phyloP scores from a whole-genome alignment of 2,113 vertebrate species.

The Pimephales promelas region DNA sequence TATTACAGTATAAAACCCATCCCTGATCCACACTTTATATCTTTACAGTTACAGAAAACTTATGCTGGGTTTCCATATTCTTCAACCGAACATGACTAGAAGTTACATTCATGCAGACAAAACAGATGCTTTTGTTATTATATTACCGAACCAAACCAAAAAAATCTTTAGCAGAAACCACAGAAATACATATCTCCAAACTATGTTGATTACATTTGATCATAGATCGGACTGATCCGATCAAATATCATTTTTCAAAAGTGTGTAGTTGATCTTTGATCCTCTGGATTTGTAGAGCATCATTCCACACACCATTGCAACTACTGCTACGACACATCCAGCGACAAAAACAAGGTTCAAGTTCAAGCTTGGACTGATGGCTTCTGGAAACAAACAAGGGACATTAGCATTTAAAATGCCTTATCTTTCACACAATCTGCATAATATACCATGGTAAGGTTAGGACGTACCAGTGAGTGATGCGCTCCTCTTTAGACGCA shows the following conservation, averaged over 20 bases:
- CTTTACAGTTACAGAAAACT: background rate
- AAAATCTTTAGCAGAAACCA: background rate
- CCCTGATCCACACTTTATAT: background rate
- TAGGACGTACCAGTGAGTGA: background rate
- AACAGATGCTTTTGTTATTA: background rate
- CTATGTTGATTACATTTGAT: background rate
- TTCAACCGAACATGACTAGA: background rate
- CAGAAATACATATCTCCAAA: no score
- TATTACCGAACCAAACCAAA: background rate
- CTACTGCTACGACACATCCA: conserved; percentile 64
- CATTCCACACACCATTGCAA: conserved; percentile 63
- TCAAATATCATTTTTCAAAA: conserved; percentile 38
- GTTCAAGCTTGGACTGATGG: conserved; percentile 52
- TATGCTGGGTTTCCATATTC: background rate
- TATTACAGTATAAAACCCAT: background rate
- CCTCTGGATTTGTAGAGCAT: conserved; percentile 56
- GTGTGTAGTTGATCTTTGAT: conserved; percentile 50
- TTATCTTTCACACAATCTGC: background rate
- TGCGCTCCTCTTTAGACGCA: conserved; percentile 60
- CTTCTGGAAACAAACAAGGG: conserved; percentile 37
- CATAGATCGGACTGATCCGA: background rate
- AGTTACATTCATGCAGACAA: background rate
- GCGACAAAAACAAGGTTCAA: conserved; percentile 64
- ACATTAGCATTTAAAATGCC: background rate
- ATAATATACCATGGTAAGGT: background rate